A percentile compares a stretch with the other conserved stretches of the same genome.
Evolutionary conservation across 2,797 vertebrate genomes (phyloP).

Genomic region (Xiphophorus birchmanni): DNA sequence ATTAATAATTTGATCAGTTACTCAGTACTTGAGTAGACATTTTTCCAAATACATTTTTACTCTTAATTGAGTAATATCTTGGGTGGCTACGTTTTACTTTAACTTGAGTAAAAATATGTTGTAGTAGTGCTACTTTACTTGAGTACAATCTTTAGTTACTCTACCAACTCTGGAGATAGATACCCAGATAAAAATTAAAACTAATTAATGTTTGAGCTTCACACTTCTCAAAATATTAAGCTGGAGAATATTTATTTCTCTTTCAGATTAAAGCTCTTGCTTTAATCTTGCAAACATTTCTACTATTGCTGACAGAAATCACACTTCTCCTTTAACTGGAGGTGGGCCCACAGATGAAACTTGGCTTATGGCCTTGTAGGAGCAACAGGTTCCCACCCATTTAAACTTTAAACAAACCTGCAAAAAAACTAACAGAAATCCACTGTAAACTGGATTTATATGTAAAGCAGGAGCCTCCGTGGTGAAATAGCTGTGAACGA

Average conservation of each 20-base stretch:
- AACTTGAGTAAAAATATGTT: too few species aligned
- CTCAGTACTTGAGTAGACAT: too few species aligned
- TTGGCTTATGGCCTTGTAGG: neutral
- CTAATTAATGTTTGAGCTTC: neutral
- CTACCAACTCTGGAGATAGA: too few species aligned
- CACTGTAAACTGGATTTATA: constrained; percentile 1
- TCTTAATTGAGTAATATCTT: too few species aligned
- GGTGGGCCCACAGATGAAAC: constrained; percentile 1
- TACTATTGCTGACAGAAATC: neutral
- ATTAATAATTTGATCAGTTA: too few species aligned
- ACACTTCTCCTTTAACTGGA: neutral
- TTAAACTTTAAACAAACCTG: neutral
- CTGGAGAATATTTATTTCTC: neutral
- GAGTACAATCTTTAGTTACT: too few species aligned
- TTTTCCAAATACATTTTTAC: too few species aligned
- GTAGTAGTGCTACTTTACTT: too few species aligned
- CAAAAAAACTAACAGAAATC: too few species aligned
- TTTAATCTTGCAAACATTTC: neutral
- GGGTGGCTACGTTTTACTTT: too few species aligned
- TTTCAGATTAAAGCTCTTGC: neutral
- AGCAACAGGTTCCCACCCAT: constrained; percentile 8
- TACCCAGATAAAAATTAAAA: neutral
- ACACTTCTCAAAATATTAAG: neutral
- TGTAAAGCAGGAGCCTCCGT: constrained; percentile 32
- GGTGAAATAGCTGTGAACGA: constrained; percentile 64